These are phyloP conservation scores for Gryllus longicercus DNA, from an alignment of 2,888 invertebrate genomes.

Conservation along the genomic window DNA sequence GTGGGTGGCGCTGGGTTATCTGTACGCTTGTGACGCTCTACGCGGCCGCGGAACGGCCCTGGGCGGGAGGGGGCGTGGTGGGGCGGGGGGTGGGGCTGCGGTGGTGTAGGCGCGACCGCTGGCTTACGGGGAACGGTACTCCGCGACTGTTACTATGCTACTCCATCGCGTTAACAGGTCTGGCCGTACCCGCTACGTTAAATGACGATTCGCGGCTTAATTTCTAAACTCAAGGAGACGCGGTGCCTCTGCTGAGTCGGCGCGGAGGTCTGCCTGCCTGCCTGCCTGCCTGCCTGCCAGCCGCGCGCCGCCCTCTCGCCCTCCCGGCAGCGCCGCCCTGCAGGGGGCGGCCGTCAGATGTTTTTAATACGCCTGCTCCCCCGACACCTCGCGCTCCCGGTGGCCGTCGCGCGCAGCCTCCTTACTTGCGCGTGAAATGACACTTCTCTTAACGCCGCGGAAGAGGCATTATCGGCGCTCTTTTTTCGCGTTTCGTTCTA, in stretches of 20 bases:
- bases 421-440: slow-evolving; percentile 17
- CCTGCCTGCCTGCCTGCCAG: not conserved
- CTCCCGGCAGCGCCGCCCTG: not conserved
- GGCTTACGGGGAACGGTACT: not conserved
- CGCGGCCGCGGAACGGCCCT: not conserved
- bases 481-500: not conserved
- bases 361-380: not conserved
- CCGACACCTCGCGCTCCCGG: not conserved
- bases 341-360: not conserved
- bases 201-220: not conserved
- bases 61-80: not conserved
- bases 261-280: not conserved
- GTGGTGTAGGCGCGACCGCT: not conserved
- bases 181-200: not conserved
- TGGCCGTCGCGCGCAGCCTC: not conserved
- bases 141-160: not conserved
- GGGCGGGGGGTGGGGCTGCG: no score
- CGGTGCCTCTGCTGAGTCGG: not conserved
- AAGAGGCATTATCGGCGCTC: not conserved
- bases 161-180: not conserved
- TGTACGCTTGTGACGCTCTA: not conserved
- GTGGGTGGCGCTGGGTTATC: not conserved
- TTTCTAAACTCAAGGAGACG: not conserved
- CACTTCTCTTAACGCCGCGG: not conserved
- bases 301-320: not conserved